Conservation (phyloP, 2,113 vertebrate species). For the Eulemur macaco region DNA sequence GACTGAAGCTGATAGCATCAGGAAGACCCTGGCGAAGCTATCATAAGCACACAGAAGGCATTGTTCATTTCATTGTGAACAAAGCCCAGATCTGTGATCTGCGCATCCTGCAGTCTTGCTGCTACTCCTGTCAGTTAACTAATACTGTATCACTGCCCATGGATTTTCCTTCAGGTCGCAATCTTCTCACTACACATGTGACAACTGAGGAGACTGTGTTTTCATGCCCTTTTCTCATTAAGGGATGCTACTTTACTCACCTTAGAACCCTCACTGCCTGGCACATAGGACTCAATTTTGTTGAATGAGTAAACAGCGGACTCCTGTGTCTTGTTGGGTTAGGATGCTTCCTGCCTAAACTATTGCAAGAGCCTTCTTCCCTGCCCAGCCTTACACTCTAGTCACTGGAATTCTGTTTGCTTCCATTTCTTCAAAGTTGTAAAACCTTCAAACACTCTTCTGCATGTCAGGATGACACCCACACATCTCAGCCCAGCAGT, state of each 20-base stretch:
- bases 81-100: background rate
- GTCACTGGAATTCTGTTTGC: background rate
- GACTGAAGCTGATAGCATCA: background rate
- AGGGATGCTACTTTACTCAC: background rate
- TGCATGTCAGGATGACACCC: background rate
- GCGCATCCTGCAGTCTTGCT: background rate
- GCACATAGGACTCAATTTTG: background rate
- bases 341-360: background rate
- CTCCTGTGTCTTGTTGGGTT: background rate
- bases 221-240: background rate
- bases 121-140: background rate
- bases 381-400: background rate
- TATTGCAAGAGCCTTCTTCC: background rate
- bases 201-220: background rate
- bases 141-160: too few relatives aligned
- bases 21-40: background rate
- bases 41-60: background rate
- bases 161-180: background rate
- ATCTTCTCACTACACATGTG: background rate
- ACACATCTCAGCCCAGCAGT: background rate
- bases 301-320: background rate
- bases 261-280: background rate
- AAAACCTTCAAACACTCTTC: background rate
- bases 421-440: background rate
- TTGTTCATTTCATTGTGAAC: background rate